These are phyloP conservation scores for Argynnis bischoffii DNA, from an alignment of 2,888 invertebrate species.

Conservation along the genomic window DNA sequence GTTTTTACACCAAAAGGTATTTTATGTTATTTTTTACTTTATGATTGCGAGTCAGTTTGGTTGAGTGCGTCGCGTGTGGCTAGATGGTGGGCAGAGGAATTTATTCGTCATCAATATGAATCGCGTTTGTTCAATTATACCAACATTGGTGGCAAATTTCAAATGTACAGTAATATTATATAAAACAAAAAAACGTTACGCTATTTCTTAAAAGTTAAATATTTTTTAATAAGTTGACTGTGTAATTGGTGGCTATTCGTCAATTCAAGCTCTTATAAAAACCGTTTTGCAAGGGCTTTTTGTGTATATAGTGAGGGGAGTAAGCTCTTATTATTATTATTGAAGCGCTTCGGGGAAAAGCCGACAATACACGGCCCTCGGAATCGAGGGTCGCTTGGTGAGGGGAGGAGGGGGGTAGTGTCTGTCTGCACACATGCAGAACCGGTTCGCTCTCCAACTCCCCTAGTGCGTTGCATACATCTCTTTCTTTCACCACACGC, in stretches of 20 bases:
- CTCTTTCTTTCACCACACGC: constrained; percentile 72
- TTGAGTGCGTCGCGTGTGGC: constrained; percentile 75
- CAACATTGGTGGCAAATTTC: constrained; percentile 38
- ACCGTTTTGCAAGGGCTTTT: constrained; percentile 41
- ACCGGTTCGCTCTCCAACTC: constrained; percentile 77
- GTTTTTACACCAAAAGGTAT: constrained; percentile 92
- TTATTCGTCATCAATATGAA: constrained; percentile 46
- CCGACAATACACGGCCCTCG: constrained; percentile 72
- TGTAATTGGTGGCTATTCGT: not conserved
- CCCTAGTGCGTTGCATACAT: constrained; percentile 68
- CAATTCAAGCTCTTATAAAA: constrained; percentile 35
- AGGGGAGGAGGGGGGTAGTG: constrained; percentile 73
- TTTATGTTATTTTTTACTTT: constrained; percentile 83
- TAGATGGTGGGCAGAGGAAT: constrained; percentile 49
- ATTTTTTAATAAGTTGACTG: not conserved
- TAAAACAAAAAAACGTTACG: not conserved
- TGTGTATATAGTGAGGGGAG: constrained; percentile 41
- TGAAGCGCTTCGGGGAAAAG: constrained; percentile 72
- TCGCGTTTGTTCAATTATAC: constrained; percentile 43
- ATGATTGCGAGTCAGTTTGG: constrained; percentile 70
- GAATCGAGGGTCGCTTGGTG: constrained; percentile 73
- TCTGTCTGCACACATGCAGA: constrained; percentile 77
- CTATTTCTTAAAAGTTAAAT: not conserved
- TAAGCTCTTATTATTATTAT: constrained; percentile 70
- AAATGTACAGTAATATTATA: not conserved